Evolutionary conservation across 2,888 invertebrate genomes (phyloP), one percentile per base, ranked within the genome.

Genomic region (Rosalia funebris): DNA sequence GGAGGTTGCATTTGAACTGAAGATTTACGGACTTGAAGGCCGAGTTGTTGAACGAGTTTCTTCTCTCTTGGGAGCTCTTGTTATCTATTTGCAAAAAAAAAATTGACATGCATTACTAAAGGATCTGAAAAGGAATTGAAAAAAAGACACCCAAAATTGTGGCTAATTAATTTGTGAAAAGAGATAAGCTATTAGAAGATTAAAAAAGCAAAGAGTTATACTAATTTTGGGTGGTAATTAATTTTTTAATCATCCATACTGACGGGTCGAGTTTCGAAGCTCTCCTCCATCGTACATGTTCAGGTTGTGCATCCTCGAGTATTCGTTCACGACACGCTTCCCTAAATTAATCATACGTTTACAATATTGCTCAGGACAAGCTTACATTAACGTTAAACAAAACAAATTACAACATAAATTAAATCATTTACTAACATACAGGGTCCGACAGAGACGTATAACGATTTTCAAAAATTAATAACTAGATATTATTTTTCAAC

Each of bases 261-360:
- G 90, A 84, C 90, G 88, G 80, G 89, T 89, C 77, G 89, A 88
- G 83, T 89, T 89, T 82, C 90, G 85, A 65, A 90, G 86, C 82
- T 90, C 89, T 77, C 85, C 87, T 65, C 90, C 90, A 80, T 89
- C 90, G 84, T 89, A 90, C 83, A 90, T 87, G 84, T 89, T 90
- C 76, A 90, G 83, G 82, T 90, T 89, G 83, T 90, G 87, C 74
- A 87, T 87, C 83, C 87, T 86, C 76, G 90, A 89, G 82, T 90
- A 90, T 82, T 90, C 89, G 82, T 89, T 88, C 79, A 90, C 88
- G 74, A 88, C 87, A 82, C 86, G 84, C 83, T 90, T 90, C 63
- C 90, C 90, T 90, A 62, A 60, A 69, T 52, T 52, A 37, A 15
- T 11, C 14, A 47, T 5, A 34, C 1, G n/a, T 17, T 47, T 36